Evolutionary conservation across 2,113 vertebrate species (phyloP).

Genomic region (Sander lucioperca): DNA sequence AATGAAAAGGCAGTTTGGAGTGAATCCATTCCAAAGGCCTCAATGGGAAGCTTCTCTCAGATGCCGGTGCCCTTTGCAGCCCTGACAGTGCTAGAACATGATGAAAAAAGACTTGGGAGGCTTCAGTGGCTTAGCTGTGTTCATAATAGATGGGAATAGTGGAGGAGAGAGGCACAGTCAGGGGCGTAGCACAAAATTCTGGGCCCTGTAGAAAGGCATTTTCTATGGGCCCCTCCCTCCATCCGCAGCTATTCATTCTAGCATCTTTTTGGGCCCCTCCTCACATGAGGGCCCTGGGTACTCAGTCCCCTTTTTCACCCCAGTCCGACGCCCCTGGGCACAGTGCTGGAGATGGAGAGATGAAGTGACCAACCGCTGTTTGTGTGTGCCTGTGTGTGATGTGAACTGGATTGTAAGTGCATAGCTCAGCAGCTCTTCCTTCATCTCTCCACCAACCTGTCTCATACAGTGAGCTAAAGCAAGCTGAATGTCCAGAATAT

Average conservation of each 20-base stretch:
- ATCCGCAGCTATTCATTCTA: too few species aligned
- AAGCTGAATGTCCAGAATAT: constrained; percentile 3
- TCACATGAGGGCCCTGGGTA: too few species aligned
- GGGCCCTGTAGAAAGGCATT: too few species aligned
- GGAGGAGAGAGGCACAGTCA: constrained; percentile 13
- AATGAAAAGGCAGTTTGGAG: constrained; percentile 83
- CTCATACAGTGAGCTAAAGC: neutral
- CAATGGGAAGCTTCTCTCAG: constrained; percentile 73
- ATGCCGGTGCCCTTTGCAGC: constrained; percentile 72
- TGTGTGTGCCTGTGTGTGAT: constrained; percentile 27
- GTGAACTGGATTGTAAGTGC: constrained; percentile 28
- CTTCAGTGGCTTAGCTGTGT: constrained; percentile 63
- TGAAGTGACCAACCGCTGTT: constrained; percentile 50
- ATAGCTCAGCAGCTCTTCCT: neutral
- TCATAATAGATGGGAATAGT: constrained; percentile 42
- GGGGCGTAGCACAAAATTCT: too few species aligned
- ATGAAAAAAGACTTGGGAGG: constrained; percentile 71
- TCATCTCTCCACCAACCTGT: neutral
- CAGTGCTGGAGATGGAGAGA: constrained; percentile 41
- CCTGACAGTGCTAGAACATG: constrained; percentile 67
- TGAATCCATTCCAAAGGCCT: constrained; percentile 74
- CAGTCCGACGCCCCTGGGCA: neutral
- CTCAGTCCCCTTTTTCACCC: too few species aligned
- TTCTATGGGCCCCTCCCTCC: too few species aligned
- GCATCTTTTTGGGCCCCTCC: too few species aligned